These are phyloP conservation scores for Paragorgia papillata DNA, from an alignment of 92 coral and sea anemone genomes.

Conservation along the genomic window DNA sequence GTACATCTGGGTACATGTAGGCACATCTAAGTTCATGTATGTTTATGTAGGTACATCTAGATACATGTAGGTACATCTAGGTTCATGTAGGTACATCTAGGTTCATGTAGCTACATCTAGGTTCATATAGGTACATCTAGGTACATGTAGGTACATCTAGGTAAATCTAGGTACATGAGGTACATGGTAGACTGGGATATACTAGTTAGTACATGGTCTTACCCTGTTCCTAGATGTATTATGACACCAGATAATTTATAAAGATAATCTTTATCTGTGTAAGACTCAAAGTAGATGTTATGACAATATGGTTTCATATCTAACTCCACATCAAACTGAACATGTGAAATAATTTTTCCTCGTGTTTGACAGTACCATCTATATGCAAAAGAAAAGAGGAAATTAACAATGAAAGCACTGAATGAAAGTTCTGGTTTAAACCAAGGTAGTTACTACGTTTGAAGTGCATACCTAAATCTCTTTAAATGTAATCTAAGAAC, in stretches of 20 bases:
- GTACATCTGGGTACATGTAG: too few relatives aligned
- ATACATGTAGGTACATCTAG: too few relatives aligned
- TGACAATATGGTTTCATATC: conserved; percentile 45
- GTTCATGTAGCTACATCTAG: too few relatives aligned
- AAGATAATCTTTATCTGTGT: conserved; percentile 29
- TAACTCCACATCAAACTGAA: conserved; percentile 27
- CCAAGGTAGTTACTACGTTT: neutral
- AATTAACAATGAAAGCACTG: neutral
- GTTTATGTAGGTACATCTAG: too few relatives aligned
- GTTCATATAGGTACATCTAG: too few relatives aligned
- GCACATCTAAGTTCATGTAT: too few relatives aligned
- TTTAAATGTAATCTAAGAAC: conserved; percentile 36
- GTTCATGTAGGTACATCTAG: too few relatives aligned
- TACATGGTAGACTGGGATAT: too few relatives aligned
- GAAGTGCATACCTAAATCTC: conserved; percentile 28
- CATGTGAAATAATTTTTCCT: conserved; percentile 40
- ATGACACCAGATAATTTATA: conserved; percentile 38
- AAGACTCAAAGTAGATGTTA: conserved; percentile 11
- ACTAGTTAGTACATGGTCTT: conserved; percentile 10
- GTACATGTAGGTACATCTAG: too few relatives aligned
- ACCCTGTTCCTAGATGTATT: conserved; percentile 41
- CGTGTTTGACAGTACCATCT: conserved; percentile 43
- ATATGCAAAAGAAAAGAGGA: neutral
- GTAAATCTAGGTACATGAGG: too few relatives aligned
- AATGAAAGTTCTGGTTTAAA: too few relatives aligned